Base-by-base conservation (phyloP, 2,888 invertebrate genomes). In the Scelioninae gen. 2 region DNA sequence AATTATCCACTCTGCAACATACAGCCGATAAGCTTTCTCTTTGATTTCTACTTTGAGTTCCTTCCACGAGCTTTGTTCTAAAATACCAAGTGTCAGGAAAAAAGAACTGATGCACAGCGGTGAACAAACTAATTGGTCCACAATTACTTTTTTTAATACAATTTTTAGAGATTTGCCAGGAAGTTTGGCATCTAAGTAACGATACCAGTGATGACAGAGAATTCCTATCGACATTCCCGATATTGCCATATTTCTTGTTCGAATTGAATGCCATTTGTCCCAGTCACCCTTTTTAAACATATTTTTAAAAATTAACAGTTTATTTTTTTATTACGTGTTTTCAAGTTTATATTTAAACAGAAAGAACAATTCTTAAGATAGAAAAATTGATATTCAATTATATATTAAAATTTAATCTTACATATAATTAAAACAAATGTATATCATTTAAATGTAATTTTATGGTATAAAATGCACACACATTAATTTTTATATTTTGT, bases 201-300 rank as follows among this genome's bases (percentile, higher is more conserved):
- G 89, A 83, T 97, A 97, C 95, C 96, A 96, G 83, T 92, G 91
- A 83, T 97, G 97, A 81, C 94, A 93, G 22, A 95, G 87, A 6
- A 93, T 85, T 18, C 96, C 96, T 3, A 95, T 90, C 2, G 92
- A 89, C 46, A 91, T 86, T 1, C 96, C 96, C 6, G 94, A 92
- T 22, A 91, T 85, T 2, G 92, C 90, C 93, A 96, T 95, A 71
- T 95, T 91, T 13, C 86, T 83, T 0, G 94, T 93, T 70, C 96
- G 89, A 15, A 80, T 82, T 3, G 81, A 81, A 80, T 92, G 90
- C 88, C 90, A 92, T 68, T 84, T 84, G 2, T 89, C 85, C 72
- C 90, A 86, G 64, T 91, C 88, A 16, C 88, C 87, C 81, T 86
- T 69, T 67, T 33, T 4, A 50, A n/a, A 46, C 43, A 18, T 3